Evolutionary conservation across 2,888 invertebrate genomes (phyloP).

Genomic region (Halictus quadricinctus): DNA sequence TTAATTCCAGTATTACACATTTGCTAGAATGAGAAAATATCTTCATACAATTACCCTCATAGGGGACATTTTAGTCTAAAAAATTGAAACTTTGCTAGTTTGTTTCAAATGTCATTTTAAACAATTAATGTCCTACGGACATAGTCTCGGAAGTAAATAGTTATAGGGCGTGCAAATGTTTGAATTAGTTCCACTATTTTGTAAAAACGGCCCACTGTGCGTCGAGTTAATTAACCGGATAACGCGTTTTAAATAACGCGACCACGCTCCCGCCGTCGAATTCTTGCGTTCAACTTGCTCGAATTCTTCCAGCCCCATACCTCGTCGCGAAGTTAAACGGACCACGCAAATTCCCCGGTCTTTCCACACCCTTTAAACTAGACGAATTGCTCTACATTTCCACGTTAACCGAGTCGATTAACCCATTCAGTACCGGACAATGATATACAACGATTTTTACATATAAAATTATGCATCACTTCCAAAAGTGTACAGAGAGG

Average conservation of each 20-base stretch:
- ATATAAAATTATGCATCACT: neutral
- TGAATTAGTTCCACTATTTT: neutral
- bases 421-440: neutral
- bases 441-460: neutral
- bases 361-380: neutral
- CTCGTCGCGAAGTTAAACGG: neutral
- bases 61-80: too few relatives aligned
- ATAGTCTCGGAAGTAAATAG: too few relatives aligned
- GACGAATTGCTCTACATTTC: neutral
- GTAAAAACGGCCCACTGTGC: neutral
- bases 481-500: neutral
- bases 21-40: too few relatives aligned
- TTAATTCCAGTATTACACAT: too few relatives aligned
- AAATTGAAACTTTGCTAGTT: too few relatives aligned
- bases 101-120: too few relatives aligned
- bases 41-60: too few relatives aligned
- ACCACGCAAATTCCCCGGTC: neutral
- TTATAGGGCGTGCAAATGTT: neutral
- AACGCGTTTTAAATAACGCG: constrained; percentile 11
- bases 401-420: neutral
- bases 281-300: constrained; percentile 7
- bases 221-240: constrained; percentile 17
- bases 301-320: neutral
- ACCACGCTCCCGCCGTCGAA: neutral
- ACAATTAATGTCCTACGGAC: too few relatives aligned